phyloP scores from a whole-genome alignment of 2,888 invertebrate genomes.

The Platycheirus rosarum region DNA sequence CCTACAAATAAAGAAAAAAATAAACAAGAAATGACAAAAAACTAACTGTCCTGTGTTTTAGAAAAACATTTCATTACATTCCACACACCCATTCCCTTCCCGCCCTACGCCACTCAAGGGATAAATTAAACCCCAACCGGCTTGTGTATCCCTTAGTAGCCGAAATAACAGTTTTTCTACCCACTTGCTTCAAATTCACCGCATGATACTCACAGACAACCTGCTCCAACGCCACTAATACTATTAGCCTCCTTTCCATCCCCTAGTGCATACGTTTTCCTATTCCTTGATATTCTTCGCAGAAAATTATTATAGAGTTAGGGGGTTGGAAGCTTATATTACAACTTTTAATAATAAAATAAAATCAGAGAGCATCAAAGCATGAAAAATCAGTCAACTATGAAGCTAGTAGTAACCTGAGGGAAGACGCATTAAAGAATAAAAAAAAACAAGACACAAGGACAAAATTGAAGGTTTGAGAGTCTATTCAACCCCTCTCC shows the following conservation, averaged over 20 bases:
- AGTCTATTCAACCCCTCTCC: conserved; percentile 10
- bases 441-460: conserved; percentile 17
- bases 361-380: conserved; percentile 82
- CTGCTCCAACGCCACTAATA: conserved; percentile 12
- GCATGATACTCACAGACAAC: conserved; percentile 52
- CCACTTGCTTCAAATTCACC: conserved; percentile 68
- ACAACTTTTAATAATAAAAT: conserved; percentile 79
- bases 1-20: conserved; percentile 36
- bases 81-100: conserved; percentile 7
- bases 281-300: background rate
- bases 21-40: conserved; percentile 67
- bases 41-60: conserved; percentile 61
- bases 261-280: conserved; percentile 47
- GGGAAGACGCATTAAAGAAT: conserved; percentile 18
- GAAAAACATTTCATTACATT: conserved; percentile 65
- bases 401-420: conserved; percentile 77
- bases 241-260: background rate
- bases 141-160: conserved; percentile 40
- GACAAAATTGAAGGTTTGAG: background rate
- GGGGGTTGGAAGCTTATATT: conserved; percentile 45
- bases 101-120: conserved; percentile 6
- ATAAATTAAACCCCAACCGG: conserved; percentile 56
- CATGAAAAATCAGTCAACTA: conserved; percentile 82
- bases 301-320: background rate
- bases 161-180: conserved; percentile 67